Percentiles rank a stretch among this genome's conserved stretches.
Evolutionary conservation across 1,140 invertebrate species (phyloP).

Genomic region (Lepidurus packardi): DNA sequence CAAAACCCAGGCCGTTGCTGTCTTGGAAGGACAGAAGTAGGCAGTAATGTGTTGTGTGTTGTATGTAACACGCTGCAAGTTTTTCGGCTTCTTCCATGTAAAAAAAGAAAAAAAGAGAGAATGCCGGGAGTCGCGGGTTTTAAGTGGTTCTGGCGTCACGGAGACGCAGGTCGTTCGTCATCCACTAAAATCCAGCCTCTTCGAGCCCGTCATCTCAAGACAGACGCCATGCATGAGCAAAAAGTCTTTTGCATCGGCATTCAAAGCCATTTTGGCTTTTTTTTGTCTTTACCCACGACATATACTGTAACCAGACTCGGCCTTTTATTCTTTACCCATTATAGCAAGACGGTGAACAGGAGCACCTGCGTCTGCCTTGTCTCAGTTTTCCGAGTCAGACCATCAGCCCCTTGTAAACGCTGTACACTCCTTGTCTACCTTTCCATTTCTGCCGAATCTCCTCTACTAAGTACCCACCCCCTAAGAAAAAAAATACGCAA

Average conservation of each 20-base stretch:
- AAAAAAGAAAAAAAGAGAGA: not conserved
- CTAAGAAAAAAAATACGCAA: no score
- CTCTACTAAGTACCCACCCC: no score
- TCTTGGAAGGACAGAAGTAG: no score
- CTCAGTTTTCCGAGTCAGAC: not conserved
- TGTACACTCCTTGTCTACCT: no score
- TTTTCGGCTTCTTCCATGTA: no score
- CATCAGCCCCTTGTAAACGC: not conserved
- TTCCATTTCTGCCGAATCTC: no score
- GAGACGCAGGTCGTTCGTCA: conserved; percentile 17
- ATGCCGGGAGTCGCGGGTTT: conserved; percentile 5
- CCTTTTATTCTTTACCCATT: not conserved
- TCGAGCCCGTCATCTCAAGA: conserved; percentile 4
- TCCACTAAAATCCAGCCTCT: conserved; percentile 19
- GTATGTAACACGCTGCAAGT: no score
- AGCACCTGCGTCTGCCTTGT: conserved; percentile 9
- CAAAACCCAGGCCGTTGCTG: no score
- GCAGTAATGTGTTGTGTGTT: no score
- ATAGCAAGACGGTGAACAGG: conserved; percentile 15
- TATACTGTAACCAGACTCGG: not conserved
- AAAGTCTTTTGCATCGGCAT: conserved; percentile 14
- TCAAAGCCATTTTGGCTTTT: not conserved
- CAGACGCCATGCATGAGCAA: conserved; percentile 8
- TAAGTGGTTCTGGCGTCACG: conserved; percentile 15
- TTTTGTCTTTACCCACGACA: not conserved